Evolutionary conservation across 1,140 invertebrate species (phyloP).

Genomic region (Notospermus geniculatus): DNA sequence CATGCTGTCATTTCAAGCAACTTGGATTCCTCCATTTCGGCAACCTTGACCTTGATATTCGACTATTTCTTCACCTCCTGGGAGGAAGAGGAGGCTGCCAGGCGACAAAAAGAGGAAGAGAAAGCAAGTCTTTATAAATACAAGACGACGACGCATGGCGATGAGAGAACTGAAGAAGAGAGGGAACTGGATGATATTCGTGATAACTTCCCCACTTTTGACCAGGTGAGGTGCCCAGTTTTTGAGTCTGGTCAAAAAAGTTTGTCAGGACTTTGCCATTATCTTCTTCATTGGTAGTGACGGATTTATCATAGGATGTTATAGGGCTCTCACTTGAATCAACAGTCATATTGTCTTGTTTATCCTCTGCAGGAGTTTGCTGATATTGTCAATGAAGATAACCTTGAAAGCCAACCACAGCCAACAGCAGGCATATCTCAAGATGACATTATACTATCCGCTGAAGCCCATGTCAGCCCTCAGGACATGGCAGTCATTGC

Average conservation of each 20-base stretch:
- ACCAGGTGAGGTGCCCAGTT: slow-evolving; percentile 53
- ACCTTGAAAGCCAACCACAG: slow-evolving; percentile 60
- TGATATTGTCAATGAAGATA: slow-evolving; percentile 54
- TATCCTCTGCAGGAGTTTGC: slow-evolving; percentile 45
- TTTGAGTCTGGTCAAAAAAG: too few relatives aligned
- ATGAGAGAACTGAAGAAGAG: slow-evolving; percentile 69
- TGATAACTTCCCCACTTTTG: slow-evolving; percentile 74
- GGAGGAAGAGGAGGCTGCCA: slow-evolving; percentile 71
- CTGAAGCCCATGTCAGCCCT: too few relatives aligned
- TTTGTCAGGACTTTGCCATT: too few relatives aligned
- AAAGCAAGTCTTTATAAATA: slow-evolving; percentile 80
- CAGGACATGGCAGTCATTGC: slow-evolving; percentile 1
- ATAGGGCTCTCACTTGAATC: neutral
- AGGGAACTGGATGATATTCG: slow-evolving; percentile 68
- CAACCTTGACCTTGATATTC: slow-evolving; percentile 33
- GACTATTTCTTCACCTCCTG: slow-evolving; percentile 64
- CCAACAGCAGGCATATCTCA: neutral
- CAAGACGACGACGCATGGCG: slow-evolving; percentile 58
- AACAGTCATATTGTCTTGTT: neutral
- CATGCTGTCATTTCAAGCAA: slow-evolving; percentile 29
- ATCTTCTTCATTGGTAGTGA: neutral
- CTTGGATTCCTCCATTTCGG: slow-evolving; percentile 27
- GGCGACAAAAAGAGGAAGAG: slow-evolving; percentile 67
- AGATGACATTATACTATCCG: neutral
- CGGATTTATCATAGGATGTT: neutral